Evolutionary conservation across 2,888 invertebrate species (phyloP).

Genomic region (Spodoptera picta): DNA sequence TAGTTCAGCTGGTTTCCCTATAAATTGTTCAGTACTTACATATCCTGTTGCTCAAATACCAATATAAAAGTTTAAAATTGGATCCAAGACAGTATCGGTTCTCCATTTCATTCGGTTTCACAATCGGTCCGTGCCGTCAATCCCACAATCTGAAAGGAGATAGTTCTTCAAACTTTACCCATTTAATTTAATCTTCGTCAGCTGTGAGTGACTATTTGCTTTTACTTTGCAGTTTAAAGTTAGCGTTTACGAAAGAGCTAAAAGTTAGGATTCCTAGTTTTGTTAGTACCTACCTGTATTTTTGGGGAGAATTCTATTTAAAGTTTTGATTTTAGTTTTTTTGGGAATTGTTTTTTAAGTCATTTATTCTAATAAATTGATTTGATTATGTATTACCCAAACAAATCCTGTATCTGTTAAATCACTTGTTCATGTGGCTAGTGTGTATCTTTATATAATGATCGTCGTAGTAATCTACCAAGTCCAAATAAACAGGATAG

Average conservation of each 20-base stretch:
- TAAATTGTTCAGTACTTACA: slow-evolving; percentile 5
- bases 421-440: no score
- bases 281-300: no score
- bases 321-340: no score
- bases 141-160: slow-evolving; percentile 41
- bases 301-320: no score
- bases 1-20: not conserved
- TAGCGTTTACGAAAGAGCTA: slow-evolving; percentile 43
- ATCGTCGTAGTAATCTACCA: not conserved
- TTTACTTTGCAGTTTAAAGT: slow-evolving; percentile 42
- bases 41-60: slow-evolving; percentile 9
- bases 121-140: slow-evolving; percentile 37
- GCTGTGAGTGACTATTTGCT: slow-evolving; percentile 50
- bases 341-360: no score
- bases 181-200: slow-evolving; percentile 55
- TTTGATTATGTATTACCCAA: no score
- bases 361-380: no score
- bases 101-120: slow-evolving; percentile 23
- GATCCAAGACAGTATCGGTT: slow-evolving; percentile 29
- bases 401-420: no score
- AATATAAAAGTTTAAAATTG: slow-evolving; percentile 30
- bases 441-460: no score
- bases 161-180: slow-evolving; percentile 51
- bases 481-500: slow-evolving; percentile 48
- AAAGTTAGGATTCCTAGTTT: slow-evolving; percentile 23